phyloP scores from a whole-genome alignment of 2,113 vertebrate genomes.

The Ascaphus truei region DNA sequence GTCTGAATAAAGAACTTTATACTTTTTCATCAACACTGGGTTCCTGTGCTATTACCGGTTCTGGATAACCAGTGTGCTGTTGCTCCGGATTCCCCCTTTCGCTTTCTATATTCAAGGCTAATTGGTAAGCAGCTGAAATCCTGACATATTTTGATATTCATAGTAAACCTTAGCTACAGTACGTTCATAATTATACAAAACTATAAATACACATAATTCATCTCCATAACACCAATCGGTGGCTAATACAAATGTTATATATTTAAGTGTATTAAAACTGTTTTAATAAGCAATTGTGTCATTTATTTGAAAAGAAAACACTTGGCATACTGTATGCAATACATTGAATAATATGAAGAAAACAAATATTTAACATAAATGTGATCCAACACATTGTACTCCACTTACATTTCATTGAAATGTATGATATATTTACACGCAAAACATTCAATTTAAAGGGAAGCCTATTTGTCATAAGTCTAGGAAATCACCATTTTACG shows the following conservation, averaged over 20 bases:
- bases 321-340: not conserved
- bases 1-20: too few relatives aligned
- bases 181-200: conserved; percentile 20
- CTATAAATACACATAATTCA: conserved; percentile 26
- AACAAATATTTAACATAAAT: conserved; percentile 1
- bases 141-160: not conserved
- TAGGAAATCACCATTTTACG: not conserved
- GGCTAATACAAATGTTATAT: conserved; percentile 19
- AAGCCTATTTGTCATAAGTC: not conserved
- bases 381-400: not conserved
- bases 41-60: too few relatives aligned
- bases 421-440: not conserved
- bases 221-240: conserved; percentile 19
- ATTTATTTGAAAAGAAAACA: conserved; percentile 26
- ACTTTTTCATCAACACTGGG: too few relatives aligned
- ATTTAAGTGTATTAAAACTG: conserved; percentile 15
- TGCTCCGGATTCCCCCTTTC: too few relatives aligned
- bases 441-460: too few relatives aligned
- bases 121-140: conserved; percentile 1
- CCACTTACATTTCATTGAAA: not conserved
- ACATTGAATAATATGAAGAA: not conserved
- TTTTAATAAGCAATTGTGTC: conserved; percentile 26
- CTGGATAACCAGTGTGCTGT: too few relatives aligned
- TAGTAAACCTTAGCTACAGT: conserved; percentile 6
- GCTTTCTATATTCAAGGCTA: conserved; percentile 7